Base-by-base conservation (phyloP, 2,113 vertebrate species). In the Ploceus nigricollis region DNA sequence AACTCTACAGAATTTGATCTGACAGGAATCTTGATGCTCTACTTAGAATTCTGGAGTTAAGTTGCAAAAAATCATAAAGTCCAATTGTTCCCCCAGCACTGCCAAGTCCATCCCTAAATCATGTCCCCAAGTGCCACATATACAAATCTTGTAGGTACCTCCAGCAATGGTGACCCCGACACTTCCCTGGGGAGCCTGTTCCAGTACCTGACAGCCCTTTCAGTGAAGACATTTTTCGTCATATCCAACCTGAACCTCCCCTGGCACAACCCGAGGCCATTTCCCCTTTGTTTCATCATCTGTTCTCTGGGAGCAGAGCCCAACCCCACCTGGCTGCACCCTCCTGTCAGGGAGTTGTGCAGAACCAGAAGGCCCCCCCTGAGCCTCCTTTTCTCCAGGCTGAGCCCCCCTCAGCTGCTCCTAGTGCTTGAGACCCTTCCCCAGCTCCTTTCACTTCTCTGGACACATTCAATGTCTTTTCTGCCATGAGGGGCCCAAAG, bases 251-350 rank as follows among this genome's bases (percentile, higher is more conserved):
- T 44, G 60, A 81, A 65, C 31, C 15, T 42, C 22, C 31, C 22
- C 31, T 65, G 31, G 8, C 3, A 6, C 17, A 42, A 42, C 35
- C 27, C 12, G 6, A 33, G 27, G 33, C 58, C 18, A 6, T 50
- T 81, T 73, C 37, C 39, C 65, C 44, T 66, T 37, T 35, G 11
- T 31, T 12, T 15, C 5, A 50, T 48, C 11, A 7, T 66, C 66
- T 66, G 4, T 57, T 24, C 35, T 24, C 42, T 57, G 70, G 35
- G 51, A 50, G 24, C 60, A 48, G 23, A 48, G 42, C 35, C 60
- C 1, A 3, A 22, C 19, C 37, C 4, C 10, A 12, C 10, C 23
- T 2, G 16, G 24, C 35, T 40, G 35, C 0, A 1, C 24, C 24
- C 60, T 57, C 70, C 60, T 85, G 30, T 24, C 70, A 65, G 60